Conservation (phyloP, 2,888 invertebrate genomes). For the Dynastes hyllus region DNA sequence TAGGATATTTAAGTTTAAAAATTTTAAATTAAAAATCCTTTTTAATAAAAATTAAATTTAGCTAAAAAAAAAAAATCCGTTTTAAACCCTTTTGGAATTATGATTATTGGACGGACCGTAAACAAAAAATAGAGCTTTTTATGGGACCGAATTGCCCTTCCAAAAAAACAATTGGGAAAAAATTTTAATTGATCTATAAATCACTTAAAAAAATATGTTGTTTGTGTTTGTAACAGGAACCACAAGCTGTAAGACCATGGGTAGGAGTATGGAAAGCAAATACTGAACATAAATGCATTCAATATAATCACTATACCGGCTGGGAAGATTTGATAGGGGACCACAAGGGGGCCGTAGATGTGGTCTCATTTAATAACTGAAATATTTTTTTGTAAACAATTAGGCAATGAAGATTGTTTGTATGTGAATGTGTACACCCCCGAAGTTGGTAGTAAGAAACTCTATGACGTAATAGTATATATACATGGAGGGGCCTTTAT, state of each 20-base stretch:
- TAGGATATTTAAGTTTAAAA: background rate
- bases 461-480: slow-evolving; percentile 76
- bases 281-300: slow-evolving; percentile 67
- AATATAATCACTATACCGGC: slow-evolving; percentile 64
- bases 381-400: slow-evolving; percentile 53
- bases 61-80: background rate
- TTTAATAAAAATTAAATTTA: background rate
- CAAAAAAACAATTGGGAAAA: too few relatives aligned
- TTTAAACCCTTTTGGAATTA: slow-evolving; percentile 55
- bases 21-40: background rate
- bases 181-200: too few relatives aligned
- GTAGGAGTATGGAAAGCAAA: slow-evolving; percentile 80
- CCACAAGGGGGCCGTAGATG: slow-evolving; percentile 5
- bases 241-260: slow-evolving; percentile 77
- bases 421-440: slow-evolving; percentile 79
- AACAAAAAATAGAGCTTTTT: too few relatives aligned
- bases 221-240: slow-evolving; percentile 68
- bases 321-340: slow-evolving; percentile 59
- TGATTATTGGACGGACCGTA: slow-evolving; percentile 59
- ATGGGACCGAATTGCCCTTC: too few relatives aligned
- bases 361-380: slow-evolving; percentile 13
- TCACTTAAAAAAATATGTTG: too few relatives aligned
- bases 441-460: slow-evolving; percentile 51
- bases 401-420: slow-evolving; percentile 81
- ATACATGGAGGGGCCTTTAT: slow-evolving; percentile 83